A percentile compares a stretch with the other conserved stretches of the same genome.
These are phyloP conservation scores for Drosophila formosana DNA, from an alignment of 2,888 invertebrate genomes.

Conservation along the genomic window DNA sequence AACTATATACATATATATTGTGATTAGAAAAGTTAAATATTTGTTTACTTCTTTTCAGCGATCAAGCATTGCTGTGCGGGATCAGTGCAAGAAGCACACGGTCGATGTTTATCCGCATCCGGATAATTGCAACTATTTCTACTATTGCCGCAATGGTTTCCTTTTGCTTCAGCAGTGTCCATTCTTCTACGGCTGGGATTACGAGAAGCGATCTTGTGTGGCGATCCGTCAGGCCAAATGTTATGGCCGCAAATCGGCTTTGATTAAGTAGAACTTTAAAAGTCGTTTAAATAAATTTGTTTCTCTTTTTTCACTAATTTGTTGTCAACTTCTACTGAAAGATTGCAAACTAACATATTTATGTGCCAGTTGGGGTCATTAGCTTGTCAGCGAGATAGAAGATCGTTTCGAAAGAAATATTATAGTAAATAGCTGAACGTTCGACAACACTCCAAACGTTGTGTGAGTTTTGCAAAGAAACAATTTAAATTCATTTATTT, in stretches of 20 bases:
- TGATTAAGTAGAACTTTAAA: neutral
- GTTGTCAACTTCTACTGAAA: neutral
- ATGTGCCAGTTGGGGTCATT: neutral
- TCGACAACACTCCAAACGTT: neutral
- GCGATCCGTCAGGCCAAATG: slow-evolving; percentile 67
- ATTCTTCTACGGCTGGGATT: slow-evolving; percentile 82
- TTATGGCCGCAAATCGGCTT: slow-evolving; percentile 32
- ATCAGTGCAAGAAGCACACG: slow-evolving; percentile 69
- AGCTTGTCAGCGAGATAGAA: neutral
- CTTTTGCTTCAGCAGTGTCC: slow-evolving; percentile 84
- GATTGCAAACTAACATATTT: slow-evolving; percentile 2
- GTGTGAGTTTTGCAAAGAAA: neutral
- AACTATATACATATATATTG: neutral
- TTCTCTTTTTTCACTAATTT: slow-evolving; percentile 5
- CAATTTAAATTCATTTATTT: neutral
- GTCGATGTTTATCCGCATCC: slow-evolving; percentile 81
- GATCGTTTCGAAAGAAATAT: slow-evolving; percentile 4
- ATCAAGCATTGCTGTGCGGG: slow-evolving; percentile 57
- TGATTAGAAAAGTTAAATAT: no score
- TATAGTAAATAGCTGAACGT: neutral
- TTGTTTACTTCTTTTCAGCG: slow-evolving; percentile 41
- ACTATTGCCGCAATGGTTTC: slow-evolving; percentile 78
- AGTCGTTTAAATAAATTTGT: slow-evolving; percentile 3
- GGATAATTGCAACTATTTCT: slow-evolving; percentile 82
- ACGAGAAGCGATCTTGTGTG: slow-evolving; percentile 71